Conservation (phyloP, 2,113 vertebrate genomes). For the Pseudonaja textilis region DNA sequence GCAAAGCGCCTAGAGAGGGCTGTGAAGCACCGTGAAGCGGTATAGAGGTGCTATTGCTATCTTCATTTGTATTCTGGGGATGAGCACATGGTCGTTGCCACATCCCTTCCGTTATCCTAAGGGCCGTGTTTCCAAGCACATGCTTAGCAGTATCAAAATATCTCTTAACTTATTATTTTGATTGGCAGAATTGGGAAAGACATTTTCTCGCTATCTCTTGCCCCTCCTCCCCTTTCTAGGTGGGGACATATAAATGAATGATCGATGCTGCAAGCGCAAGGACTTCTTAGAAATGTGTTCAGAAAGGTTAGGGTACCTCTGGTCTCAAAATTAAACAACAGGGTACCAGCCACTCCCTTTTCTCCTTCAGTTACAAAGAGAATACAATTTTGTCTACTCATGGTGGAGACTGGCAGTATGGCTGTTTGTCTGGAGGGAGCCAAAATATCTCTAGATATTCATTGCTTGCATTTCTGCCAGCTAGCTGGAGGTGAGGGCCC, state of each 20-base stretch:
- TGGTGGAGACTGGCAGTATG: background rate
- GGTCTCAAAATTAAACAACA: no score
- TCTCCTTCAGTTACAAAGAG: background rate
- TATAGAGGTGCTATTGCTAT: no score
- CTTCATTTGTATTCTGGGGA: no score
- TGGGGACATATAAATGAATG: background rate
- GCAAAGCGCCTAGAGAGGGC: no score
- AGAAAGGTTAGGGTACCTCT: background rate
- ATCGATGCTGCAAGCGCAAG: background rate
- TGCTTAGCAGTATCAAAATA: background rate
- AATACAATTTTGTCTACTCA: background rate
- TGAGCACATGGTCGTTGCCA: background rate
- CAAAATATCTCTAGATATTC: background rate
- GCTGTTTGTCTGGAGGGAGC: background rate
- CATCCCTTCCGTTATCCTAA: fast-evolving
- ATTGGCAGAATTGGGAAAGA: background rate
- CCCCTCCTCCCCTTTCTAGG: background rate
- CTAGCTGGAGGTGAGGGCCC: background rate
- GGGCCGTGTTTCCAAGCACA: background rate
- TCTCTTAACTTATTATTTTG: background rate
- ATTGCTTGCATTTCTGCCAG: background rate
- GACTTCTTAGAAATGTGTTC: background rate
- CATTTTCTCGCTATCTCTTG: background rate
- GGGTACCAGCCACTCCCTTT: background rate
- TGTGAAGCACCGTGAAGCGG: no score